phyloP scores from a whole-genome alignment of 2,888 invertebrate species.

The Lobophora halterata region DNA sequence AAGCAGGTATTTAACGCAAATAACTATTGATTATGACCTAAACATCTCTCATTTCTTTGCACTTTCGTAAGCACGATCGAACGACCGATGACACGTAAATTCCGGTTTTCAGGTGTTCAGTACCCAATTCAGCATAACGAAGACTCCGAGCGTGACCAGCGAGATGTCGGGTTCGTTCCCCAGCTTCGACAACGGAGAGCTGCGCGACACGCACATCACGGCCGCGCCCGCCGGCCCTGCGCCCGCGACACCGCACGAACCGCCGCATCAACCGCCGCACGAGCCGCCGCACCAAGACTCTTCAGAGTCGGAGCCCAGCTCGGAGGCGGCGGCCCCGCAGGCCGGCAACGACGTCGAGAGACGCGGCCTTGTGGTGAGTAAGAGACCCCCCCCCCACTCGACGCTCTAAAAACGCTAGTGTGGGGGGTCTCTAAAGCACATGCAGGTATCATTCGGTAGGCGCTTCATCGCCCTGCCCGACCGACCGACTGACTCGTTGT shows the following conservation, averaged over 20 bases:
- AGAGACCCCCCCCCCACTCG: too few relatives aligned
- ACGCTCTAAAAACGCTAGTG: too few relatives aligned
- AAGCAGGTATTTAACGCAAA: too few relatives aligned
- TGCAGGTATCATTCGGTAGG: too few relatives aligned
- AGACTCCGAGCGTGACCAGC: slow-evolving; percentile 83
- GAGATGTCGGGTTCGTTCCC: slow-evolving; percentile 78
- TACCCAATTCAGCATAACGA: slow-evolving; percentile 83
- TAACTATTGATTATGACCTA: too few relatives aligned
- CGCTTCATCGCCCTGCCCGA: too few relatives aligned
- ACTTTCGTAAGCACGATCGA: too few relatives aligned
- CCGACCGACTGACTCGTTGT: background rate
- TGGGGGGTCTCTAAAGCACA: too few relatives aligned
- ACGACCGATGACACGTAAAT: background rate
- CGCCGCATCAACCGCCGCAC: slow-evolving; percentile 27
- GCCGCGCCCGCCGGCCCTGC: slow-evolving; percentile 19
- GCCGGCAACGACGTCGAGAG: slow-evolving; percentile 84
- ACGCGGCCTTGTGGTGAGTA: slow-evolving; percentile 80
- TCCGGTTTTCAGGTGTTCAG: slow-evolving; percentile 75
- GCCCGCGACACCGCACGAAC: slow-evolving; percentile 28
- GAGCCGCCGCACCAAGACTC: slow-evolving; percentile 33
- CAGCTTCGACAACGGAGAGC: slow-evolving; percentile 78
- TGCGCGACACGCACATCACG: slow-evolving; percentile 29
- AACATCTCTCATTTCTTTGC: background rate
- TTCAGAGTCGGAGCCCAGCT: slow-evolving; percentile 35
- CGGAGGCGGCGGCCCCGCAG: slow-evolving; percentile 30